Conservation (phyloP, 1,140 invertebrate species). For the Drosophila jambulina region DNA sequence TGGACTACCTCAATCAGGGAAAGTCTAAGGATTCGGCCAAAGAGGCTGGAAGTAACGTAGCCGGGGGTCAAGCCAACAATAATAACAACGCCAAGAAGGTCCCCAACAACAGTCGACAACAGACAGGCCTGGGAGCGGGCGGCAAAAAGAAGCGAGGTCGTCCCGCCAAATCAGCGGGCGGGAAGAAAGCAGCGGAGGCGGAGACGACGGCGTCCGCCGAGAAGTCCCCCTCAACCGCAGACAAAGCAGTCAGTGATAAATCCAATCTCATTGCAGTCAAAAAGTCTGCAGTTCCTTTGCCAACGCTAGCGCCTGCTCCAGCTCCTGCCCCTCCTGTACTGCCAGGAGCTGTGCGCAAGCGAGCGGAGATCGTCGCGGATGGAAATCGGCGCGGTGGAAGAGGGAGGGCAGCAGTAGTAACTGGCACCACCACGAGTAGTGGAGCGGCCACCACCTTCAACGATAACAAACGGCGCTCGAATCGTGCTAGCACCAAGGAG, state of each 20-base stretch:
- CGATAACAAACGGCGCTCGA: slow-evolving; percentile 73
- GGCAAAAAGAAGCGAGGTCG: slow-evolving; percentile 72
- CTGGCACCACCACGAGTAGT: background rate
- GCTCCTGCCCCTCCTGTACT: slow-evolving; percentile 62
- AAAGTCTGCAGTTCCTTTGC: slow-evolving; percentile 1
- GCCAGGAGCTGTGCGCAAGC: slow-evolving; percentile 86
- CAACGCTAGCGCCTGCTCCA: background rate
- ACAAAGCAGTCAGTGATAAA: slow-evolving; percentile 67
- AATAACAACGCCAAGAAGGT: slow-evolving; percentile 52
- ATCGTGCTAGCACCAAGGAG: slow-evolving; percentile 64
- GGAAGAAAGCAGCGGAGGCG: slow-evolving; percentile 10
- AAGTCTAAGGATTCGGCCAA: slow-evolving; percentile 60
- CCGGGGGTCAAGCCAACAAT: slow-evolving; percentile 23
- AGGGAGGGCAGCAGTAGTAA: slow-evolving; percentile 27
- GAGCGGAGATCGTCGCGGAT: slow-evolving; percentile 85
- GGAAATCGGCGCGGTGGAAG: slow-evolving; percentile 66
- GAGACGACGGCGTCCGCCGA: slow-evolving; percentile 4
- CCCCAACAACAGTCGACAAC: slow-evolving; percentile 35
- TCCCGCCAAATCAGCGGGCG: slow-evolving; percentile 51
- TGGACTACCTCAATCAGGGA: slow-evolving; percentile 90
- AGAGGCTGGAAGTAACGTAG: slow-evolving; percentile 27
- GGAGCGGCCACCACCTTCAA: slow-evolving; percentile 27
- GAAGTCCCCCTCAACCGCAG: background rate
- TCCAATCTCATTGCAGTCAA: slow-evolving; percentile 40
- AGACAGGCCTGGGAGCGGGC: slow-evolving; percentile 4